Evolutionary conservation across 2,113 vertebrate species (phyloP), one percentile per base, ranked within the genome.

Genomic region (Archocentrus centrarchus): DNA sequence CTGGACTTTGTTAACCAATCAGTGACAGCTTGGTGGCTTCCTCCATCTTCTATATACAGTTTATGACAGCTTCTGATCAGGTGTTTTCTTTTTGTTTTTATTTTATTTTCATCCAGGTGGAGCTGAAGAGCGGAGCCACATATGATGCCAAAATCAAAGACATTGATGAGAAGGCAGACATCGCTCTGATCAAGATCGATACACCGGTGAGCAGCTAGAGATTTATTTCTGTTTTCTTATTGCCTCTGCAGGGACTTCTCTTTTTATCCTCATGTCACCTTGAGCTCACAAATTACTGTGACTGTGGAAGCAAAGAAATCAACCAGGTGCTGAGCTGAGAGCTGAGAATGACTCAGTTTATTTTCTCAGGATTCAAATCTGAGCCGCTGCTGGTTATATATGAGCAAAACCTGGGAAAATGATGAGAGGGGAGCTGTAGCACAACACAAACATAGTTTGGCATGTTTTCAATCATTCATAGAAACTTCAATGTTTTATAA

Each of bases 171-270:
- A 99, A 99, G 90, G 96, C 98, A 2, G 98, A 99, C 93, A 99
- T 99, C 62, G 98, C 98, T 11, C 96, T 99, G 41, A 99, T 99
- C 93, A 96, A 99, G 96, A 99, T 99, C 61, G 97, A 98, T 20
- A 20, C 94, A 10, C 95, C 97, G 94, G 98, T 99, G 92, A 96
- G 96, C n/a, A 39, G 18, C 0, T 3, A 10, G 17, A 50, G 1
- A 8, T 5, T 0, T 3, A 1, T 35, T 44, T 17, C 17, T 47
- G 2, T 17, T 53, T 44, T 5, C 15, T 17, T 2, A 6, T 6
- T 5, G 14, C 5, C 47, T 17, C 47, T 50, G 15, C 15, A 17
- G 47, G 47, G 47, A 50, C 2, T 50, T 50, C 47, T 50, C 47
- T 50, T 17, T 47, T 13, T 27, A 70, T 70, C 66, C 17, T 73